Conservation (phyloP, 2,113 vertebrate genomes). For the Hiodon tergisus region DNA sequence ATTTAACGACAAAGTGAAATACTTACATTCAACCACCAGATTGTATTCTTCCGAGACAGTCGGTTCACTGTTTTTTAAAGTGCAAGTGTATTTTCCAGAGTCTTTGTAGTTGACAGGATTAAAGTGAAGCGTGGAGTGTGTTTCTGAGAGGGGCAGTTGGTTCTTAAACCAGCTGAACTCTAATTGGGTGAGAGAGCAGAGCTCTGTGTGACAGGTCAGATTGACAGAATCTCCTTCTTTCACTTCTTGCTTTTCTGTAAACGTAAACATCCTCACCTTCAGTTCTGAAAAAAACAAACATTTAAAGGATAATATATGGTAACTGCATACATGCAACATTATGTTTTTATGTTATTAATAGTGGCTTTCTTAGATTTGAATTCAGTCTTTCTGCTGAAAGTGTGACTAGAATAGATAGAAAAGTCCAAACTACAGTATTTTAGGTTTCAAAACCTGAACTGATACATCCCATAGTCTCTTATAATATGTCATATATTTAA, state of each 20-base stretch:
- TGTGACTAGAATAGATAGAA: too few relatives aligned
- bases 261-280: neutral
- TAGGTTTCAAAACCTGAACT: too few relatives aligned
- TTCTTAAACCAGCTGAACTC: conserved; percentile 33
- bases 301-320: too few relatives aligned
- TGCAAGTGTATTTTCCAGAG: conserved; percentile 29
- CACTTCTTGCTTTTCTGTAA: neutral
- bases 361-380: too few relatives aligned
- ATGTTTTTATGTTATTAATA: too few relatives aligned
- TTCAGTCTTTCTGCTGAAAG: too few relatives aligned
- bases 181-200: conserved; percentile 14
- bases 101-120: neutral
- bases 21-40: conserved; percentile 18
- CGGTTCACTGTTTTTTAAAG: neutral
- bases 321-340: too few relatives aligned
- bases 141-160: neutral
- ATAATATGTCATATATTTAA: too few relatives aligned
- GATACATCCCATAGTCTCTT: too few relatives aligned
- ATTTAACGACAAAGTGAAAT: too few relatives aligned
- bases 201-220: conserved; percentile 21
- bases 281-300: neutral
- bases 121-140: conserved; percentile 17
- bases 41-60: neutral
- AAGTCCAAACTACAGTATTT: too few relatives aligned
- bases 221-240: conserved; percentile 24